phyloP scores from a whole-genome alignment of 2,113 vertebrate genomes.

The Thomomys bottae region DNA sequence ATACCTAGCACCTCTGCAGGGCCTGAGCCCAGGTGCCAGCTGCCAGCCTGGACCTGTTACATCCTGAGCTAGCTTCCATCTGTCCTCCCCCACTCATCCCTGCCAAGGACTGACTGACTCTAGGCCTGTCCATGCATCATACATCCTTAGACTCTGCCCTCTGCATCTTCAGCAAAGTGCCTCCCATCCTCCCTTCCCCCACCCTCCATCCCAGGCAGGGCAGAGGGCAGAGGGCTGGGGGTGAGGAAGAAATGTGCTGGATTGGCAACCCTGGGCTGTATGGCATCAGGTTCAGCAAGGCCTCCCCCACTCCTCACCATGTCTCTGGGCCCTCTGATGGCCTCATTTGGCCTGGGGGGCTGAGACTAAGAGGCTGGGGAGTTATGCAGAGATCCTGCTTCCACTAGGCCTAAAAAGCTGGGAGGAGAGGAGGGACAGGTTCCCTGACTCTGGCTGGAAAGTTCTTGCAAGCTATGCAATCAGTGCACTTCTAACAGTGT shows the following conservation, averaged over 20 bases:
- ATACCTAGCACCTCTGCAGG: not conserved
- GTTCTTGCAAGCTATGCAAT: not conserved
- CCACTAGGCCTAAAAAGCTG: not conserved
- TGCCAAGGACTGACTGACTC: not conserved
- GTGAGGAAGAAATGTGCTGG: not conserved
- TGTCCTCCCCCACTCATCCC: not conserved
- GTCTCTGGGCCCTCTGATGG: not conserved
- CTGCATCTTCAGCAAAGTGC: conserved; percentile 28
- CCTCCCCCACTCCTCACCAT: no score
- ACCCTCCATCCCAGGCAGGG: no score
- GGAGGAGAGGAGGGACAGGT: not conserved
- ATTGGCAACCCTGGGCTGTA: no score
- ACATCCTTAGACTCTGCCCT: not conserved
- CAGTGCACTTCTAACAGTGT: not conserved
- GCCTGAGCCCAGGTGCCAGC: not conserved
- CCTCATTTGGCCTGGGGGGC: not conserved
- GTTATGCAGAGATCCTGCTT: not conserved
- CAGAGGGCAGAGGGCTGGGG: no score
- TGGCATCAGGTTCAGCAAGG: not conserved
- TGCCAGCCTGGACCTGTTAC: conserved; percentile 28
- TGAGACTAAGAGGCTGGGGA: not conserved
- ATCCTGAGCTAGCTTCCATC: not conserved
- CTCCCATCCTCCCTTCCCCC: no score
- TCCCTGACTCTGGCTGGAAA: not conserved
- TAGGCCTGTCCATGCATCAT: rapidly evolving